Base-by-base conservation (phyloP, 2,888 invertebrate genomes). In the Phalangium opilio region DNA sequence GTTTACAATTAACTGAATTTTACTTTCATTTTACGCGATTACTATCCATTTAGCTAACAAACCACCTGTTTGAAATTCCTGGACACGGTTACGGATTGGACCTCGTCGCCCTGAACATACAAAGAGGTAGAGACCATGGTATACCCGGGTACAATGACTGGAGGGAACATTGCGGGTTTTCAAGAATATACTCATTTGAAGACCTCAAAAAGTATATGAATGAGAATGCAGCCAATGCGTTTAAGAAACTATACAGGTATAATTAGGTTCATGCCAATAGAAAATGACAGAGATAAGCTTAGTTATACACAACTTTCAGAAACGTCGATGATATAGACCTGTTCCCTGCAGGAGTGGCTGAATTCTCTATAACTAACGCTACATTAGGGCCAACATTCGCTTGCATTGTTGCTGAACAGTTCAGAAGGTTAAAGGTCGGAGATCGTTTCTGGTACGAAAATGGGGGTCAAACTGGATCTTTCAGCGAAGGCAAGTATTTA, bases 181-280 rank as follows among this genome's bases (percentile, higher is more conserved):
- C 57, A 12, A 67, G 73, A 1, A 73, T 85, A 15, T 68, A 67
- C 14, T 70, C 67, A 36, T 86, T 84, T 75, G 72, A 75, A 8
- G 83, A 85, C 58, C 68, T 86, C 33, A 72, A 76, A 15, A 73
- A 73, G 53, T 73, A 79, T 0, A 79, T 83, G 70, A 75, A 77
- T 19, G 46, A 53, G 21, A 5, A n/a, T 5, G 40, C 46, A 2
- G 53, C 45, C 3, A 40, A 49, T 19, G 49, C 47, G 10, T 50
- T 50, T n/a, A 48, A 48, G 8, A 35, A 44, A 7, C 41, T 55
- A 11, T 56, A 56, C 41, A 45, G 53, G 53, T 53, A 19, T 17
- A 11, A 15, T n/a, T 15, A 34, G 14, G 14, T n/a, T 34, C n/a
- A 34, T 34, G 12, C 14, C 4, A 4, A 12, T n/a, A 34, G 11